phyloP scores from a whole-genome alignment of 1,140 invertebrate genomes.

The Drosophila jambulina region DNA sequence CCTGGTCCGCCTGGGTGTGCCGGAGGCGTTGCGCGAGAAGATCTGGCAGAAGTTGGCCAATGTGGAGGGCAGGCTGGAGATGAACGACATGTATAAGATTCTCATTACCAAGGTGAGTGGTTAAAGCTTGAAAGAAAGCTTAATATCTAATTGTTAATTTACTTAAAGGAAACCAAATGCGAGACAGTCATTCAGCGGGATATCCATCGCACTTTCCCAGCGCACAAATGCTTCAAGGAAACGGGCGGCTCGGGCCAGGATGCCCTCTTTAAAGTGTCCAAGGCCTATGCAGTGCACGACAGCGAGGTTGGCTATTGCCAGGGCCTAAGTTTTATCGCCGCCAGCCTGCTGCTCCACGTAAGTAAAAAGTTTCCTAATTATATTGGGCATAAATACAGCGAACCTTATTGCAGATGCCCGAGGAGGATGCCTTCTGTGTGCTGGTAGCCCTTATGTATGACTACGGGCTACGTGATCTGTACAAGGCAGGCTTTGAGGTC shows the following conservation, averaged over 20 bases:
- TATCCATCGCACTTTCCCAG: constrained; percentile 99
- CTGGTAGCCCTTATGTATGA: constrained; percentile 98
- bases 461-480: constrained; percentile 96
- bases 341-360: constrained; percentile 97
- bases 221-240: constrained; percentile 98
- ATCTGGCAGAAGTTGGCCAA: constrained; percentile 98
- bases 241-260: constrained; percentile 95
- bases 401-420: constrained; percentile 94
- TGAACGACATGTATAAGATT: constrained; percentile 96
- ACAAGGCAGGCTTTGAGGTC: constrained; percentile 98
- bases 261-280: constrained; percentile 96
- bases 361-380: constrained; percentile 83
- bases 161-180: constrained; percentile 86
- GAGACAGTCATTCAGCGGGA: constrained; percentile 98
- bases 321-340: constrained; percentile 98
- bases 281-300: constrained; percentile 99
- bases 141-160: neutral
- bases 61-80: constrained; percentile 92
- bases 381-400: neutral
- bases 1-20: constrained; percentile 95
- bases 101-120: constrained; percentile 92
- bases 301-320: constrained; percentile 99
- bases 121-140: neutral
- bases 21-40: constrained; percentile 97
- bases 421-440: constrained; percentile 99